Percentiles rank a stretch among this genome's conserved stretches.
These are phyloP conservation scores for Prolemur simus DNA, from an alignment of 2,113 vertebrate genomes.

Conservation along the genomic window DNA sequence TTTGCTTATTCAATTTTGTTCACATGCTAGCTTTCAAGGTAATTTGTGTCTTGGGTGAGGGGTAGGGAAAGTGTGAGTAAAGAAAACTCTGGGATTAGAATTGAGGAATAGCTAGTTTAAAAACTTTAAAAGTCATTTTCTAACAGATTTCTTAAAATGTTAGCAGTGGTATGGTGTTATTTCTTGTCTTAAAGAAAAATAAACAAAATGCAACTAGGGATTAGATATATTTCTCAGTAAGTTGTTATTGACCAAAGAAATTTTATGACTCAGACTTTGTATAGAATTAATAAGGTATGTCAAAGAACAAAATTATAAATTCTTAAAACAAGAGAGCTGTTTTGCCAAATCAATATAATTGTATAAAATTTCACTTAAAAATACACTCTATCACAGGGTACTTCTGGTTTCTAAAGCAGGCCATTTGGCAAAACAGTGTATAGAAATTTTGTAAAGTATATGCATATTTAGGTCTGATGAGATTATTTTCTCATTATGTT, in stretches of 20 bases:
- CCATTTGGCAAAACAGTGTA: background rate
- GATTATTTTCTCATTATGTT: background rate
- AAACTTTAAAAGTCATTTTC: background rate
- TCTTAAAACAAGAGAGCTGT: constrained; percentile 5
- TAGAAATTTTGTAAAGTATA: constrained; percentile 26
- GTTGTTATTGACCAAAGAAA: constrained; percentile 14
- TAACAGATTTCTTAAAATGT: background rate
- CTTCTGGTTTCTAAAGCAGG: constrained; percentile 18
- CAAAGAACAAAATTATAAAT: constrained; percentile 34
- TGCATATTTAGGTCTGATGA: constrained; percentile 33
- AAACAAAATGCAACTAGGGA: background rate
- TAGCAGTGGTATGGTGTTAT: background rate
- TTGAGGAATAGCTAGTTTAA: background rate
- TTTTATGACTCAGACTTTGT: background rate
- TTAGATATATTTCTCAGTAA: background rate
- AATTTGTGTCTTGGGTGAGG: background rate
- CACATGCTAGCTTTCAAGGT: background rate
- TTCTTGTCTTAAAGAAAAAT: background rate
- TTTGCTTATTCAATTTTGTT: background rate
- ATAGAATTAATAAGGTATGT: constrained; percentile 8
- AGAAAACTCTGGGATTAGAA: background rate
- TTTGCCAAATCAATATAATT: constrained; percentile 12
- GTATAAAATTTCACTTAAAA: constrained; percentile 43
- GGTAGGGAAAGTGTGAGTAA: background rate
- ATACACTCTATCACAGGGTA: background rate